Evolutionary conservation across 2,797 vertebrate genomes (phyloP).

Genomic region (Acomys russatus): DNA sequence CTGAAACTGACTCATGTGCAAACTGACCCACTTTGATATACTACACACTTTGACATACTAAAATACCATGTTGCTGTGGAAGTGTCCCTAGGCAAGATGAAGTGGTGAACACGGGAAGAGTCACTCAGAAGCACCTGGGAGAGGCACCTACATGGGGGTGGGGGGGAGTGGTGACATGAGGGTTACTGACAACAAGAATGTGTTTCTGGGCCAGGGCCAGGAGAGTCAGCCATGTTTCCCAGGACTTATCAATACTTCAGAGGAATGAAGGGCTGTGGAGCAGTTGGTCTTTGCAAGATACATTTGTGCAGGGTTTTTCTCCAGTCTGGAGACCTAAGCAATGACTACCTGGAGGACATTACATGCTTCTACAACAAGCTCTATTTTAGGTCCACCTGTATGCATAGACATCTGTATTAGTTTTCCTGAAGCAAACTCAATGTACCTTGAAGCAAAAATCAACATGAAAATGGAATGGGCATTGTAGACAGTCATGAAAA

Average conservation of each 20-base stretch:
- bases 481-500: not conserved
- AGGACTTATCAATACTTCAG: slow-evolving; percentile 63
- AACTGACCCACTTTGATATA: too few relatives aligned
- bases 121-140: accelerated
- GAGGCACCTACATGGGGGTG: accelerated
- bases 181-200: not conserved
- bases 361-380: not conserved
- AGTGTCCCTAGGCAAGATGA: too few relatives aligned
- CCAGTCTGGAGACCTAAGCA: too few relatives aligned
- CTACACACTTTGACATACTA: not conserved
- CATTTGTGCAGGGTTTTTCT: not conserved
- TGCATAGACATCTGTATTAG: not conserved
- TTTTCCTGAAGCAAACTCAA: not conserved
- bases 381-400: not conserved
- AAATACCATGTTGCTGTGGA: not conserved
- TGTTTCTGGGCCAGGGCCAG: slow-evolving; percentile 34
- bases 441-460: not conserved
- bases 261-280: not conserved
- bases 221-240: slow-evolving; percentile 8
- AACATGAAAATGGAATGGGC: not conserved
- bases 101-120: too few relatives aligned
- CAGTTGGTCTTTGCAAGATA: slow-evolving; percentile 39
- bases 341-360: not conserved
- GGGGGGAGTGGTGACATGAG: not conserved
- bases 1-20: not conserved